Conservation (phyloP, 2,797 vertebrate genomes). For the Ambastaia sidthimunki region DNA sequence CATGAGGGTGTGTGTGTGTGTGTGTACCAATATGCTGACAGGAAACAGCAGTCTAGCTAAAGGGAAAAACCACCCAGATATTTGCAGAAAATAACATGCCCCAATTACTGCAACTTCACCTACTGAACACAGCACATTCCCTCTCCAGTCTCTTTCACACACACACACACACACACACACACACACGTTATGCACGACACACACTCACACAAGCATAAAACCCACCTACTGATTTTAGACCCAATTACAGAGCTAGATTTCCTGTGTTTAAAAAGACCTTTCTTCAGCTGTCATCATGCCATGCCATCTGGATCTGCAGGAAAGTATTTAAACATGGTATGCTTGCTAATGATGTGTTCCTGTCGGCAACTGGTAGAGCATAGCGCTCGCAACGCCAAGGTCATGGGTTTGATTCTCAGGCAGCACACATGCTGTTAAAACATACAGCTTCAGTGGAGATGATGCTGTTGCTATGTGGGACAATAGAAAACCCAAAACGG, state of each 20-base stretch:
- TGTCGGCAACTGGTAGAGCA: neutral
- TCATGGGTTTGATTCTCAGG: neutral
- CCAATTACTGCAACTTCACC: constrained; percentile 49
- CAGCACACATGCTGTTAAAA: neutral
- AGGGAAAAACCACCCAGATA: constrained; percentile 43
- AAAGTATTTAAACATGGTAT: constrained; percentile 31
- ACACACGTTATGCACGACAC: no score
- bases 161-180: constrained; percentile 15
- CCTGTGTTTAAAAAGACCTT: constrained; percentile 42
- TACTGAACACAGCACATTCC: constrained; percentile 17
- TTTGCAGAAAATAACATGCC: constrained; percentile 52
- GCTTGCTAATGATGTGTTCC: constrained; percentile 23
- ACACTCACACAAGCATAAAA: constrained; percentile 25
- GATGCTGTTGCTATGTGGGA: neutral
- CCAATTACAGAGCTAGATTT: constrained; percentile 56
- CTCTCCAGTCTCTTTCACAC: constrained; percentile 8
- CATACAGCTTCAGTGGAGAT: neutral
- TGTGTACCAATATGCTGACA: constrained; percentile 45
- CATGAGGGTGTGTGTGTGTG: constrained; percentile 7
- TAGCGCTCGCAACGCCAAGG: neutral
- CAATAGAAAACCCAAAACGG: neutral
- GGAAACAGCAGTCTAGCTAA: constrained; percentile 47
- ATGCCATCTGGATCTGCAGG: constrained; percentile 33
- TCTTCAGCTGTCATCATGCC: constrained; percentile 33
- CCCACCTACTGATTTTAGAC: constrained; percentile 51